These are phyloP conservation scores for Aramus guarauna DNA, from an alignment of 2,113 vertebrate species.

Conservation along the genomic window DNA sequence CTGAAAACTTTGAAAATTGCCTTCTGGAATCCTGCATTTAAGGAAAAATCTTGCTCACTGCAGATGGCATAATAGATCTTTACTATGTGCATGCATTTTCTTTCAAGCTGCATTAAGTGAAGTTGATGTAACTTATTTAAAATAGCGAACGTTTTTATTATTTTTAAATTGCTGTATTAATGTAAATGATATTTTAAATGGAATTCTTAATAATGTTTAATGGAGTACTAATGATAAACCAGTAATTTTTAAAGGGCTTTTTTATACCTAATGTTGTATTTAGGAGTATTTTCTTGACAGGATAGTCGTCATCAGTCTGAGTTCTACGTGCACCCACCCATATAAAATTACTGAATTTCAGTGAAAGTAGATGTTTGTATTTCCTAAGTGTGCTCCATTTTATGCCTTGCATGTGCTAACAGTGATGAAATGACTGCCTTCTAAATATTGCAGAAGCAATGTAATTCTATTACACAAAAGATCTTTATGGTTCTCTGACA, in stretches of 20 bases:
- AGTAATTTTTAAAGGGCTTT: not conserved
- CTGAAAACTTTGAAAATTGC: not conserved
- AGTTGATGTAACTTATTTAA: not conserved
- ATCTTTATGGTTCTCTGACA: not conserved
- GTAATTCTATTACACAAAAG: not conserved
- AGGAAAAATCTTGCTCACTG: not conserved
- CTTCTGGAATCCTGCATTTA: not conserved
- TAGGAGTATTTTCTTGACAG: not conserved
- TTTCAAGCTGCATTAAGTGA: not conserved
- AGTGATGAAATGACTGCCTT: not conserved
- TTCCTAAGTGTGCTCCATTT: not conserved
- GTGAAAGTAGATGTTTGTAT: not conserved
- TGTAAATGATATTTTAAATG: not conserved
- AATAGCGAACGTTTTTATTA: not conserved
- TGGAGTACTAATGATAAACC: not conserved
- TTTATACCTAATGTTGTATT: not conserved
- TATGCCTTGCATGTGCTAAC: not conserved
- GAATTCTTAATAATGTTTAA: not conserved
- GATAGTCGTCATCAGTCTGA: not conserved
- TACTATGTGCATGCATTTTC: not conserved
- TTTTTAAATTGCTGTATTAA: not conserved
- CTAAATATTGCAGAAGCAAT: not conserved
- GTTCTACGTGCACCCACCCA: not conserved
- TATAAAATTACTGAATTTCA: not conserved
- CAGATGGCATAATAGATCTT: not conserved